A percentile compares a stretch with the other conserved stretches of the same genome.
phyloP scores from a whole-genome alignment of 2,888 invertebrate genomes.

The Diplazon laetatorius region DNA sequence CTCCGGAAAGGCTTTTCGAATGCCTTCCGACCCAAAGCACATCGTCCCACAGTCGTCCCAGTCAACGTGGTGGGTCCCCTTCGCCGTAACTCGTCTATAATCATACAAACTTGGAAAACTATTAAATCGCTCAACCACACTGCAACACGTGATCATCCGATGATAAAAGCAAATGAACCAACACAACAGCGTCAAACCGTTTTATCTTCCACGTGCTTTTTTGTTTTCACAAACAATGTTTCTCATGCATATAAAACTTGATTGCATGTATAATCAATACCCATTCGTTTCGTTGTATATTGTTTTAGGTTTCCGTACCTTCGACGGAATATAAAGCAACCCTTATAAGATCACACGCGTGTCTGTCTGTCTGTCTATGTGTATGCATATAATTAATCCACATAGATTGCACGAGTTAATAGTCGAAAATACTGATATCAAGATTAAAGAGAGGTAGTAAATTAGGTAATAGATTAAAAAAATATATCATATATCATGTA shows the following conservation, averaged over 20 bases:
- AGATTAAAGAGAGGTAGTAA: too few species aligned
- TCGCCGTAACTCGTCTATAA: slow-evolving; percentile 10
- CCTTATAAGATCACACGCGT: too few species aligned
- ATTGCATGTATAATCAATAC: slow-evolving; percentile 16
- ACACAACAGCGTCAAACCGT: neutral
- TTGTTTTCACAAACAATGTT: neutral
- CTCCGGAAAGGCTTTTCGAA: neutral
- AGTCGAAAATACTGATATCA: too few species aligned
- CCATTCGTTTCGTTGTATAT: too few species aligned
- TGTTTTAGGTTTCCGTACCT: too few species aligned
- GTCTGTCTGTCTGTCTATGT: too few species aligned
- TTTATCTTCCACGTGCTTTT: neutral
- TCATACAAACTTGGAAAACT: slow-evolving; percentile 41
- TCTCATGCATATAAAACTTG: neutral
- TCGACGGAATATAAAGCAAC: too few species aligned
- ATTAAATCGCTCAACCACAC: slow-evolving; percentile 33
- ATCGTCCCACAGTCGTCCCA: neutral
- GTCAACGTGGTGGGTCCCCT: slow-evolving; percentile 19
- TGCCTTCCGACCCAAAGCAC: neutral
- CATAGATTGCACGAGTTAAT: too few species aligned
- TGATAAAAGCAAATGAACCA: neutral
- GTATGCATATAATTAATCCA: too few species aligned
- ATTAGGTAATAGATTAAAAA: too few species aligned
- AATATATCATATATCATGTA: too few species aligned
- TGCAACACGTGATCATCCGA: neutral